Percentiles rank a stretch among this genome's conserved stretches.
These are phyloP conservation scores for Anarsia innoxiella DNA, from an alignment of 2,888 invertebrate genomes.

Conservation along the genomic window DNA sequence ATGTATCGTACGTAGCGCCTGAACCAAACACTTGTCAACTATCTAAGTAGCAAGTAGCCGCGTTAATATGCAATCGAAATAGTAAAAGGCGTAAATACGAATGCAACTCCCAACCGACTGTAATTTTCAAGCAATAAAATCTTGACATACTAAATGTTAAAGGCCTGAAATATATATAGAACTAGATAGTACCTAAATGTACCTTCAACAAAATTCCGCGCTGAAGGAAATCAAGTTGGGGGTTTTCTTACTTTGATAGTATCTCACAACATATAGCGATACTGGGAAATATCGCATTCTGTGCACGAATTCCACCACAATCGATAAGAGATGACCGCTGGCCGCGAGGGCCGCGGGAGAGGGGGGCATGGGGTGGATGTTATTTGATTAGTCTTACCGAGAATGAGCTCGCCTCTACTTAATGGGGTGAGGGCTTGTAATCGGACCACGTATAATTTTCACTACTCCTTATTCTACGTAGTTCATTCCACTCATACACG, in stretches of 20 bases:
- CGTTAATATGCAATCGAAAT: too few species aligned
- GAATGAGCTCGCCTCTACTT: conserved; percentile 74
- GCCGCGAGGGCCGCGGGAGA: conserved; percentile 62
- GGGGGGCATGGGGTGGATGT: conserved; percentile 50
- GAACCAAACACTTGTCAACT: too few species aligned
- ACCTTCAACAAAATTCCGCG: too few species aligned
- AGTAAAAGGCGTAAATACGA: too few species aligned
- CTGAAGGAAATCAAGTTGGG: conserved; percentile 13
- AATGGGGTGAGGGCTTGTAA: conserved; percentile 74
- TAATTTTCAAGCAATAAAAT: too few species aligned
- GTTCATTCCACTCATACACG: conserved; percentile 24
- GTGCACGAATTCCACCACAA: conserved; percentile 75
- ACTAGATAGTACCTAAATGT: too few species aligned
- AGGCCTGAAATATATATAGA: too few species aligned
- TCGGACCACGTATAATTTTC: conserved; percentile 69
- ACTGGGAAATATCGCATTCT: conserved; percentile 72
- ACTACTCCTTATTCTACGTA: conserved; percentile 24
- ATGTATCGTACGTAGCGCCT: too few species aligned
- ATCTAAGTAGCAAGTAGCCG: too few species aligned
- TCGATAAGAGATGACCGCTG: conserved; percentile 75
- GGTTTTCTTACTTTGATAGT: conserved; percentile 39
- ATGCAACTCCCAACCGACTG: too few species aligned
- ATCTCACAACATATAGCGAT: conserved; percentile 51
- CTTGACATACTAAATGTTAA: too few species aligned
- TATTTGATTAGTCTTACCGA: conserved; percentile 77